Evolutionary conservation across 2,888 invertebrate genomes (phyloP), one percentile per base, ranked within the genome.

Genomic region (Trisateles emortualis): DNA sequence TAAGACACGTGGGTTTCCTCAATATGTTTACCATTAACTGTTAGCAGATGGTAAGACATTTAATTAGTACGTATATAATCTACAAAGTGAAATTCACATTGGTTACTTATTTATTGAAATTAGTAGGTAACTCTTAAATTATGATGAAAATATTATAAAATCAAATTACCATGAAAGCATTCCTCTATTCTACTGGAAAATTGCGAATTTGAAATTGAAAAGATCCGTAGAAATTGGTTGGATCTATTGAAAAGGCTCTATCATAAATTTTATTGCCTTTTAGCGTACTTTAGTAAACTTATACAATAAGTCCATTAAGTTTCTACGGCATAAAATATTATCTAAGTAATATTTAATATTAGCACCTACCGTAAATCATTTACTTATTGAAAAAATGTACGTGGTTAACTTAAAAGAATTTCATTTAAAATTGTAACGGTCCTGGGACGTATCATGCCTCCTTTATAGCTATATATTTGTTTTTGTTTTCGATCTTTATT

Each of bases 221-320:
- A 55, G 54, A 55, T 41, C 5, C 6, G n/a, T 16, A 26, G 47
- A 53, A 49, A 59, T 57, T 57, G 30, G 22, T 44, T 53, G 33
- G 46, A 50, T 59, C 51, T 30, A 46, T 29, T 59, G 49, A 58
- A 64, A 47, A 44, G 41, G 39, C 32, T 61, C 53, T 14, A 52
- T 54, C 43, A 52, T 46, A n/a, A 26, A 59, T 58, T 59, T 59
- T 50, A 56, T 53, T 49, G 50, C 42, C 53, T 59, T 61, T 59
- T 40, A 59, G 13, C 30, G 39, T 46, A 36, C 26, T 55, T 49
- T 16, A 54, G 16, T 29, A 54, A 53, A 32, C 40, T 68, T 52
- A 30, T 40, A 49, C 47, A 53, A 54, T 52, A 54, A 52, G 38
- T 48, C 64, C 61, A 71, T 71, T 64, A 68, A 1, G 39, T 55